Conservation (phyloP, 1,140 invertebrate genomes). For the Bombus superbus region DNA sequence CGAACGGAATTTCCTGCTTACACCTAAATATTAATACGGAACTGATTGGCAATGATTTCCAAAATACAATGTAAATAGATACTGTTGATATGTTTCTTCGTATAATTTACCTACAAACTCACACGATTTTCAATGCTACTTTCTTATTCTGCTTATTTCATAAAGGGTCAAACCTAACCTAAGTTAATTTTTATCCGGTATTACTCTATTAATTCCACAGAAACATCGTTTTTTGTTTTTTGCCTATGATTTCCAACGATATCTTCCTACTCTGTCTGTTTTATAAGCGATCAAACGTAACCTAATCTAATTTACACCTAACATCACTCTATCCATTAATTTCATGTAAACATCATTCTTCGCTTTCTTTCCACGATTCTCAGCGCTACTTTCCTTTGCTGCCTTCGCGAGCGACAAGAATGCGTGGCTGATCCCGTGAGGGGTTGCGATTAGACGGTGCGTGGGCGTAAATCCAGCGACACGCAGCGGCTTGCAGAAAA, state of each 20-base stretch:
- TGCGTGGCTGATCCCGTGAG: neutral
- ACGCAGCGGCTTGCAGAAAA: neutral
- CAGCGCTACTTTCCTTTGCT: neutral
- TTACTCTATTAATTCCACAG: neutral
- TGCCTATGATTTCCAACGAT: neutral
- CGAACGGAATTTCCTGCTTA: no score
- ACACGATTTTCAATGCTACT: no score
- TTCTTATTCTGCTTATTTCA: neutral
- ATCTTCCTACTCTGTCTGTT: neutral
- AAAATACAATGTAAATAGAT: no score
- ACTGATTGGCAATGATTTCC: no score
- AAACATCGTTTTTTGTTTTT: neutral
- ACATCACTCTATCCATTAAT: neutral
- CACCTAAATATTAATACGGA: no score
- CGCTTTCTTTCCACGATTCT: neutral
- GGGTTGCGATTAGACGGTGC: slow-evolving; percentile 9
- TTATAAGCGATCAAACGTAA: neutral
- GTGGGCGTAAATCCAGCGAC: neutral
- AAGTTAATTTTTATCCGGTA: neutral
- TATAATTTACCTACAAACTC: no score
- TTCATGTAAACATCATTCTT: neutral
- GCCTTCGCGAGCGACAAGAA: neutral
- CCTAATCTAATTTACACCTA: neutral
- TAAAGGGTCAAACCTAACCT: neutral
- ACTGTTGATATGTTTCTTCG: no score